Conservation (phyloP, 1,140 invertebrate species). For the Choristoneura fumiferana region DNA sequence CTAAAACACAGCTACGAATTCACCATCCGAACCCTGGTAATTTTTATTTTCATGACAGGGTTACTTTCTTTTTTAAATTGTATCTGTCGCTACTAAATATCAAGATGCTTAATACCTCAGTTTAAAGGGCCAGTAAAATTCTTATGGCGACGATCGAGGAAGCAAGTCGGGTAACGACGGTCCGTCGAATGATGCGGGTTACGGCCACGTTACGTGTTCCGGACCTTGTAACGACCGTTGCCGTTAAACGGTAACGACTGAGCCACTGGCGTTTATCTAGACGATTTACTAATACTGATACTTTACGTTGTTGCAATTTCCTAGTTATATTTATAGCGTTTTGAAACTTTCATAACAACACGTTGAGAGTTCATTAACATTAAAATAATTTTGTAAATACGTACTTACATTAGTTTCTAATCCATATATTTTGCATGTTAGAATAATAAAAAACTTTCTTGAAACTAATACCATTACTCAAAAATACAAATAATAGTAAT, state of each 20-base stretch:
- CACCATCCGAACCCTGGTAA: no score
- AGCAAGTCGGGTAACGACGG: slow-evolving; percentile 40
- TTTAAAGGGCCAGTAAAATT: slow-evolving; percentile 47
- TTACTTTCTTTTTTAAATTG: no score
- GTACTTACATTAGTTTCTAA: no score
- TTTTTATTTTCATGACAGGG: no score
- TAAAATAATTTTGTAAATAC: no score
- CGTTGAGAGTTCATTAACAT: no score
- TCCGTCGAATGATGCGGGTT: slow-evolving; percentile 49
- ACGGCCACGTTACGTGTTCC: slow-evolving; percentile 40
- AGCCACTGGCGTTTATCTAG: slow-evolving; percentile 55
- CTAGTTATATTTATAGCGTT: no score
- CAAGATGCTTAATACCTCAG: slow-evolving; percentile 31
- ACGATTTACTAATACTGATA: slow-evolving; percentile 41
- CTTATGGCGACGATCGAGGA: slow-evolving; percentile 52
- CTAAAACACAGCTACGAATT: no score
- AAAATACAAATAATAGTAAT: no score
- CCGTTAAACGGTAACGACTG: slow-evolving; percentile 56
- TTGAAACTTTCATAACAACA: slow-evolving; percentile 24
- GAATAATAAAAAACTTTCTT: no score
- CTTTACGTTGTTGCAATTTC: not conserved
- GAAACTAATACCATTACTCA: slow-evolving; percentile 38
- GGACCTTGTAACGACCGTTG: slow-evolving; percentile 27
- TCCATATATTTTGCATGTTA: no score
- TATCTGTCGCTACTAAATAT: slow-evolving; percentile 13